These are phyloP conservation scores for Solenopsis invicta DNA, from an alignment of 1,140 invertebrate genomes.

Conservation along the genomic window DNA sequence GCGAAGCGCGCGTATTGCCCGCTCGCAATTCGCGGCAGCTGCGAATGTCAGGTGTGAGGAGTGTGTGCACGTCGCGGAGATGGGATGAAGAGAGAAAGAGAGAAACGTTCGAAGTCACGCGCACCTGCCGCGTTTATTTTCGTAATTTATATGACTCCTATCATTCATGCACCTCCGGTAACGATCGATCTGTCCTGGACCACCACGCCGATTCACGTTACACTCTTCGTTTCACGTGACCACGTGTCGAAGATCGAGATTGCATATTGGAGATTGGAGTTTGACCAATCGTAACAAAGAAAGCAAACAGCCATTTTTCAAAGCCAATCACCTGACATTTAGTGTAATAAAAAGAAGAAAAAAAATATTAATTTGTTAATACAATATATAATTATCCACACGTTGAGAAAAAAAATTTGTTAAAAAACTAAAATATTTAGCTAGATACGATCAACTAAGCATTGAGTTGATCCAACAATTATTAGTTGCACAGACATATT, in stretches of 20 bases:
- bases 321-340: too few species aligned
- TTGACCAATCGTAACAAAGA: too few species aligned
- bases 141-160: constrained; percentile 72
- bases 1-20: too few species aligned
- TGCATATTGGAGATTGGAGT: neutral
- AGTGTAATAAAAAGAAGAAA: too few species aligned
- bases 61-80: constrained; percentile 38
- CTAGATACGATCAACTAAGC: too few species aligned
- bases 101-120: constrained; percentile 66
- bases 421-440: too few species aligned
- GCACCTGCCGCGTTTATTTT: constrained; percentile 72
- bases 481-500: too few species aligned
- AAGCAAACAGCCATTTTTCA: too few species aligned
- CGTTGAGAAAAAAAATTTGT: too few species aligned
- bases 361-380: too few species aligned
- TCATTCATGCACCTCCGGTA: constrained; percentile 61
- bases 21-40: constrained; percentile 67
- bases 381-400: too few species aligned
- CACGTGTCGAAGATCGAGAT: neutral
- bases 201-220: neutral
- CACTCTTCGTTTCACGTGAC: neutral
- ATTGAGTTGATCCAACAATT: too few species aligned
- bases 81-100: constrained; percentile 31
- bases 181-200: constrained; percentile 37
- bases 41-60: constrained; percentile 69